These are phyloP conservation scores for Misgurnus mizolepis DNA, from an alignment of 2,113 vertebrate species.

Conservation along the genomic window DNA sequence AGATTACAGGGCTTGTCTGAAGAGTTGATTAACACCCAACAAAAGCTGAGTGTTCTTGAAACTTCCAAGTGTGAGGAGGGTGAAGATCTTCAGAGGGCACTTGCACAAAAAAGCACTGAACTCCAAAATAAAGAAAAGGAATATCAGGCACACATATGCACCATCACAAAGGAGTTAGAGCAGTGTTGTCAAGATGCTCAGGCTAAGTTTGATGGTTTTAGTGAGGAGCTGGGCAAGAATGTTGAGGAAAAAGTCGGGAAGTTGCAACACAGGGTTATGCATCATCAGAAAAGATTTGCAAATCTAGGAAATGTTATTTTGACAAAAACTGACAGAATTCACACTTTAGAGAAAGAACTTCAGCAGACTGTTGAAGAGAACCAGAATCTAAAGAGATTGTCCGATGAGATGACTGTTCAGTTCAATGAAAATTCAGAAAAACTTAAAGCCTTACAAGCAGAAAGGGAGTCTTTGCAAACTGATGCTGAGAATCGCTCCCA, in stretches of 20 bases:
- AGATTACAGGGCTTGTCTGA: conserved; percentile 70
- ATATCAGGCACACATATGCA: conserved; percentile 68
- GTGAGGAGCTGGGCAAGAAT: conserved; percentile 73
- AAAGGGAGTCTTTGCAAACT: conserved; percentile 79
- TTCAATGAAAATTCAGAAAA: conserved; percentile 81
- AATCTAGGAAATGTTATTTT: conserved; percentile 76
- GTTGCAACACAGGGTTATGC: conserved; percentile 72
- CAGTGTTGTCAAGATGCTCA: conserved; percentile 71
- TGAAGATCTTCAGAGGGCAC: conserved; percentile 74
- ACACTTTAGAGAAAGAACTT: conserved; percentile 82
- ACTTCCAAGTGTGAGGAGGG: conserved; percentile 71
- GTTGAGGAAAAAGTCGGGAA: conserved; percentile 70
- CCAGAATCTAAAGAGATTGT: conserved; percentile 71
- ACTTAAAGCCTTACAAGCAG: conserved; percentile 79
- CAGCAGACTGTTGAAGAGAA: conserved; percentile 74
- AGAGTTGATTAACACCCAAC: conserved; percentile 71
- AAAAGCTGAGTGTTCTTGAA: conserved; percentile 72
- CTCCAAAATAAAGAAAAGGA: conserved; percentile 74
- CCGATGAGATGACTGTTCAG: conserved; percentile 77
- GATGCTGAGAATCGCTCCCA: conserved; percentile 76
- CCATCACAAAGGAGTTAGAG: conserved; percentile 72
- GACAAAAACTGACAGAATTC: conserved; percentile 68
- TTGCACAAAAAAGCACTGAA: conserved; percentile 70
- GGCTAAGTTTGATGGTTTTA: conserved; percentile 71
- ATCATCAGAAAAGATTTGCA: conserved; percentile 69